Base-by-base conservation (phyloP, 2,888 invertebrate genomes). In the Thera obeliscata region DNA sequence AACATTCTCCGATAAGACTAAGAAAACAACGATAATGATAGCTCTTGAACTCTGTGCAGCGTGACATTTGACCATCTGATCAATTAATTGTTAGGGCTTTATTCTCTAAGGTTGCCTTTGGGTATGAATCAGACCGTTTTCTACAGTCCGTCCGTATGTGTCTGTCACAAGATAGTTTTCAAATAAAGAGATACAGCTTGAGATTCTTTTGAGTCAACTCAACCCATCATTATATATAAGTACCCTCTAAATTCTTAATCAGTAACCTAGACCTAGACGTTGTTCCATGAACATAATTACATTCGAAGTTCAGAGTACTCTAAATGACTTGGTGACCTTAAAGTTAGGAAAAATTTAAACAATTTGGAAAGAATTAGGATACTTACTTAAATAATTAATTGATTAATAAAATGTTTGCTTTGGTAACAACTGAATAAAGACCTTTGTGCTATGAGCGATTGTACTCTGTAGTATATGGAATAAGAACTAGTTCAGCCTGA, bases 401-500 rank as follows among this genome's bases (percentile, higher is more conserved):
- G 49, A 2, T 22, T 22, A 22, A 12, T 50, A 50, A 8, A 52
- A 7, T 33, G 56, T 8, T 56, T 22, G 33, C 43, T 56, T 56
- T 43, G 43, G 43, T 56, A 56, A n/a, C 38, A 12, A n/a, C 33
- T 43, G 41, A 41, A 43, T 9, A 43, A 56, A 46, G 33, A 49
- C 12, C 56, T 4, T 8, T 52, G 33, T 52, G 9, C 8, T 52
- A 33, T 7, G 8, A 7, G 33, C 22, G 33, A 22, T 33, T 50
- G 33, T 50, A 50, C 22, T 33, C 22, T 50, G 50, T 22, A 22
- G 2, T 9, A 0, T 12, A 49, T 9, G 11, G n/a, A 46, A 41
- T 46, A 56, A 55, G 12, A n/a, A 63, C 67, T 71, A 91, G 76
- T 91, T 91, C 49, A 93, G 82, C 70, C 91, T 85, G 65, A 93